Conservation (phyloP, 1,140 invertebrate species). For the Armadillidium nasatum region DNA sequence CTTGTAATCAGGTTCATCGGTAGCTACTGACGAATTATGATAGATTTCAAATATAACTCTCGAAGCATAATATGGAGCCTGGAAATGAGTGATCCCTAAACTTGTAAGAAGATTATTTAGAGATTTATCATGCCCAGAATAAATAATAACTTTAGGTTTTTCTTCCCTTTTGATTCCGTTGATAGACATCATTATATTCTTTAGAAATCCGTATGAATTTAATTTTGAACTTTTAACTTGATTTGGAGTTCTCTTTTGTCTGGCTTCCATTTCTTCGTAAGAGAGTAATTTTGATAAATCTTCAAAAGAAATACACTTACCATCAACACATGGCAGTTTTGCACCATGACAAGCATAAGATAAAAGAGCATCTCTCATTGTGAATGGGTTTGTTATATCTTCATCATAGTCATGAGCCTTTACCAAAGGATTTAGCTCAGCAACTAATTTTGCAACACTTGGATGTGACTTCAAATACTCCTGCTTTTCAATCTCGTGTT, state of each 20-base stretch:
- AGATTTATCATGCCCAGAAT: conserved; percentile 87
- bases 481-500: conserved; percentile 47
- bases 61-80: conserved; percentile 71
- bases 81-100: conserved; percentile 63
- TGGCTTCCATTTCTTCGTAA: conserved; percentile 69
- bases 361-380: conserved; percentile 72
- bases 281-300: conserved; percentile 68
- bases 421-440: conserved; percentile 55
- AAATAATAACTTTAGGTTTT: conserved; percentile 73
- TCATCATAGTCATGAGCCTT: conserved; percentile 58
- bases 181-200: conserved; percentile 71
- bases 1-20: conserved; percentile 51
- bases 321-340: conserved; percentile 62
- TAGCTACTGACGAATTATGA: conserved; percentile 41
- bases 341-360: conserved; percentile 78
- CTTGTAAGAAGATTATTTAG: conserved; percentile 73
- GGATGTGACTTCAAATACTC: conserved; percentile 49
- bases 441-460: conserved; percentile 62
- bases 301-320: conserved; percentile 58
- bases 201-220: conserved; percentile 68
- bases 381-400: conserved; percentile 57
- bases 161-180: conserved; percentile 68
- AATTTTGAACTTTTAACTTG: conserved; percentile 65
- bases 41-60: conserved; percentile 73
- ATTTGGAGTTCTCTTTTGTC: conserved; percentile 61